Evolutionary conservation across 2,888 invertebrate species (phyloP).

Genomic region (Ecliptopera silaceata): DNA sequence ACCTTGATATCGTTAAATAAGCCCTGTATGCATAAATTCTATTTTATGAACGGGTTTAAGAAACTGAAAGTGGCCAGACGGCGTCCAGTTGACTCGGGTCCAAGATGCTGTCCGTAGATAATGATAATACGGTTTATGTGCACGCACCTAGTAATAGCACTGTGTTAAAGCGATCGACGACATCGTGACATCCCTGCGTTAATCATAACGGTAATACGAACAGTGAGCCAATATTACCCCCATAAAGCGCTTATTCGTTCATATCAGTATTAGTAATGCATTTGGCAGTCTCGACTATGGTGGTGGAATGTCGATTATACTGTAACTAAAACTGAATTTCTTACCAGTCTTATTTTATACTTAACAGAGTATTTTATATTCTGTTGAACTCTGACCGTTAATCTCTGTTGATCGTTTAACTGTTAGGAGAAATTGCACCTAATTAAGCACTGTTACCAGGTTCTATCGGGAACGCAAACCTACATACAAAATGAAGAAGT

Average conservation of each 20-base stretch:
- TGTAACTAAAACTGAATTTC: slow-evolving; percentile 35
- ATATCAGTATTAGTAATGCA: slow-evolving; percentile 61
- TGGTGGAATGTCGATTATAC: slow-evolving; percentile 44
- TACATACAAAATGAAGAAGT: slow-evolving; percentile 50
- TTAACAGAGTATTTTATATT: not conserved
- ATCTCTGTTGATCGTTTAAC: not conserved
- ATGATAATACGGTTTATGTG: slow-evolving; percentile 69
- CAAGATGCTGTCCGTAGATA: slow-evolving; percentile 80
- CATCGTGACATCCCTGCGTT: slow-evolving; percentile 51
- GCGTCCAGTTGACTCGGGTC: slow-evolving; percentile 71
- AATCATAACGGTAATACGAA: slow-evolving; percentile 52
- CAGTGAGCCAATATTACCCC: slow-evolving; percentile 41
- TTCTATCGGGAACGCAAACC: not conserved
- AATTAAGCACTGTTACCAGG: not conserved
- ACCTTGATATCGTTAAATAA: not conserved
- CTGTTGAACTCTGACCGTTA: not conserved
- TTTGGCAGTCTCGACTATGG: slow-evolving; percentile 54
- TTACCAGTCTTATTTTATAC: too few species aligned
- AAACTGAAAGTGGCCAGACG: slow-evolving; percentile 67
- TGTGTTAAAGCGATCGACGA: slow-evolving; percentile 50
- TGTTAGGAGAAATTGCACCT: not conserved
- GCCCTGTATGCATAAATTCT: not conserved
- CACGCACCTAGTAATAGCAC: slow-evolving; percentile 34
- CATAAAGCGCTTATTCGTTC: slow-evolving; percentile 52
- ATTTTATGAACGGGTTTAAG: slow-evolving; percentile 10